Evolutionary conservation across 2,797 vertebrate species (phyloP), one percentile per base, ranked within the genome.

Genomic region (Neosalanx taihuensis): DNA sequence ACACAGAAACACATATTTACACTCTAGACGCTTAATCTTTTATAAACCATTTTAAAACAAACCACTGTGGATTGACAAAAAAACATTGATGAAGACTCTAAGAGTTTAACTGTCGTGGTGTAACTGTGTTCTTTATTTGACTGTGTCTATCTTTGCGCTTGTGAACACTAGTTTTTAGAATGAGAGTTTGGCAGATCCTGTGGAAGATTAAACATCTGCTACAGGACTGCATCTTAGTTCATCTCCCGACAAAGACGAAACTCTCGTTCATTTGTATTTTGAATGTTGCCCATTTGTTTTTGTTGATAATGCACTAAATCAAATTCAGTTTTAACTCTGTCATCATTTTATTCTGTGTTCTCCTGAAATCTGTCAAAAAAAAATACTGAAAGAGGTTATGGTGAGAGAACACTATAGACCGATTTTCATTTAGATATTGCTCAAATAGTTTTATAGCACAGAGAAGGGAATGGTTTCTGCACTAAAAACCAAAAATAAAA

Each of bases 401-500:
- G 23, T 41, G 35, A 26, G 37, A 41, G 46, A 17, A 77, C 62
- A 23, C 58, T 66, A 20, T n/a, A 41, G 37, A 49, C 56, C 63
- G 23, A 71, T 20, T 51, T 73, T 35, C 59, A 33, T 62, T 73
- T 67, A 64, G 68, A 85, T 73, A 66, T 72, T 67, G 61, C 80
- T 74, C 31, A 67, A 64, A 78, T 70, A 62, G 62, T 77, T 78
- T 73, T 82, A 71, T 81, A 75, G 76, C 76, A 78, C 69, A 62
- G 71, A 71, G 72, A 73, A 49, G 12, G 62, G 56, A 63, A 64
- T 33, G 37, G 30, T 71, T 70, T 77, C 78, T 82, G 74, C 79
- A 82, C 67, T 76, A 63, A 73, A 65, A 81, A 79, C 23, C 46
- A 59, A 82, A 53, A 87, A 83, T 84, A 81, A 84, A 85, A 63